Conservation (phyloP, 2,797 vertebrate species). For the Epinephelus awoara region DNA sequence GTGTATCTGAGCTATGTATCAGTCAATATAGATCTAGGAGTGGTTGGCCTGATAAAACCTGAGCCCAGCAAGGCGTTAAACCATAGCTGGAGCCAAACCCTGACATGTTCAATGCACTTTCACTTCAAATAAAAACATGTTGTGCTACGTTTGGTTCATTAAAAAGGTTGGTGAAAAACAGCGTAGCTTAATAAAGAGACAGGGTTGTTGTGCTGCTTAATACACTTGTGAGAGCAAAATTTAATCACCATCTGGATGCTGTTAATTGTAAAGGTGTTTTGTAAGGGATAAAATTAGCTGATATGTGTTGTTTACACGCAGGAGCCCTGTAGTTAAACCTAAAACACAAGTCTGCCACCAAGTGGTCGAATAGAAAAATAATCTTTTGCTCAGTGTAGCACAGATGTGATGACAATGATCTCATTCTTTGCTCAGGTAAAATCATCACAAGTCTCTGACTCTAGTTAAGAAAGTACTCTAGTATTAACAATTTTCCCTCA, state of each 20-base stretch:
- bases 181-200: neutral
- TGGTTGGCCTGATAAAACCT: slow-evolving; percentile 55
- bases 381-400: neutral
- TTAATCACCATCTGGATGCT: neutral
- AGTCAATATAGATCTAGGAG: slow-evolving; percentile 65
- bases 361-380: slow-evolving; percentile 49
- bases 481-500: neutral
- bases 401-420: neutral
- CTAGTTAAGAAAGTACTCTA: neutral
- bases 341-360: slow-evolving; percentile 66
- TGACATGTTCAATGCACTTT: slow-evolving; percentile 24
- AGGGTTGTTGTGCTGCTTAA: neutral
- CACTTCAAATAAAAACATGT: slow-evolving; percentile 13
- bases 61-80: slow-evolving; percentile 30
- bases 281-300: neutral
- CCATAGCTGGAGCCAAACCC: slow-evolving; percentile 32
- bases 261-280: neutral
- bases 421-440: neutral
- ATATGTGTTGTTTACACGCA: neutral
- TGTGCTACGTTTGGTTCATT: neutral
- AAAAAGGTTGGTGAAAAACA: neutral
- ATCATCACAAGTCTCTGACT: neutral
- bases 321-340: neutral
- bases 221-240: neutral
- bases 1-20: slow-evolving; percentile 53